phyloP scores from a whole-genome alignment of 30 jellyfish, hydroid and myxozoan species.

The Morbakka virulenta region DNA sequence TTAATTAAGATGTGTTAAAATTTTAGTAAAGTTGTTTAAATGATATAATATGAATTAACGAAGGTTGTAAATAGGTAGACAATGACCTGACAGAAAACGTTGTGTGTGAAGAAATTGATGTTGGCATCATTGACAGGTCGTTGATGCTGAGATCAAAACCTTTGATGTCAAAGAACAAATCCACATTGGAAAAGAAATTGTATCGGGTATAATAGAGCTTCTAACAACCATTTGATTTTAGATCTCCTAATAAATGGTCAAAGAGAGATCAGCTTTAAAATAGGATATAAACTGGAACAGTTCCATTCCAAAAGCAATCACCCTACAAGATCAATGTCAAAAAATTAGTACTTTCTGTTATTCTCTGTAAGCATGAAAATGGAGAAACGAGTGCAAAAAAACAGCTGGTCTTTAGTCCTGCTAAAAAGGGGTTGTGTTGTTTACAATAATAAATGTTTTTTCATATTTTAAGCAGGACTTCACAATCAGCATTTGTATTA shows the following conservation, averaged over 20 bases:
- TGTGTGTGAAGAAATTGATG: too few species aligned
- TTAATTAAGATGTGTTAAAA: too few species aligned
- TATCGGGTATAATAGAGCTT: neutral
- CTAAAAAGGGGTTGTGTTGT: conserved; percentile 47
- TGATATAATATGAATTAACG: too few species aligned
- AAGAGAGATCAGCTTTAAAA: neutral
- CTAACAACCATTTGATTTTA: neutral
- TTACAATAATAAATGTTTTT: conserved; percentile 15
- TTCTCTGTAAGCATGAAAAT: conserved; percentile 33
- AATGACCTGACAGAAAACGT: too few species aligned
- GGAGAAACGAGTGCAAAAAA: conserved; percentile 32
- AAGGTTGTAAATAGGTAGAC: too few species aligned
- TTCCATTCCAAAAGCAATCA: conserved; percentile 26
- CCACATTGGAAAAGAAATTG: neutral
- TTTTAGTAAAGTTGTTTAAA: too few species aligned
- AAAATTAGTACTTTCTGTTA: conserved; percentile 2
- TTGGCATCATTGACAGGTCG: too few species aligned
- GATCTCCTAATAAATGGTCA: neutral
- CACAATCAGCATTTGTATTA: too few species aligned
- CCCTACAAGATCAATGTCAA: conserved; percentile 11
- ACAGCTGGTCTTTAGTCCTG: too few species aligned
- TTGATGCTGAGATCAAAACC: neutral
- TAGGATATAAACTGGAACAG: conserved; percentile 1
- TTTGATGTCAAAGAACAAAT: neutral
- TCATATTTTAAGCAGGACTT: too few species aligned